phyloP scores from a whole-genome alignment of 1,140 invertebrate genomes.

The Drosophila bocqueti region DNA sequence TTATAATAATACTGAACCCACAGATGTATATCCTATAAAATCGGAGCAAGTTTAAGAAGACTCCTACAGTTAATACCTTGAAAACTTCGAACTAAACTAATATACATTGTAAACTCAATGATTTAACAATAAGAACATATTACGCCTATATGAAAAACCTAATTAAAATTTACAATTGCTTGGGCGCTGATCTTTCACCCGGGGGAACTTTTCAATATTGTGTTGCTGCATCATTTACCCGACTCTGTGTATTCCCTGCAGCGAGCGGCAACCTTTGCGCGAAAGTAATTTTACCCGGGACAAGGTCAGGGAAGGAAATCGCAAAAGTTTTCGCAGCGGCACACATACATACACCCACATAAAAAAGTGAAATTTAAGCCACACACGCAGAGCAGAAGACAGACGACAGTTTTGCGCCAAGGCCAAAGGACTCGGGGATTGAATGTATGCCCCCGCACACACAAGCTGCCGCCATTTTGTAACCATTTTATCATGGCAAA shows the following conservation, averaged over 20 bases:
- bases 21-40: background rate
- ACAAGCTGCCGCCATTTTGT: slow-evolving; percentile 75
- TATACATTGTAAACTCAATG: background rate
- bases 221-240: slow-evolving; percentile 21
- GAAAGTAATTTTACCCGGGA: slow-evolving; percentile 45
- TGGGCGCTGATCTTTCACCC: background rate
- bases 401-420: slow-evolving; percentile 72
- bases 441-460: slow-evolving; percentile 26
- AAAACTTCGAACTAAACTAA: background rate
- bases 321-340: slow-evolving; percentile 54
- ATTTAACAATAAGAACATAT: background rate
- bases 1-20: background rate
- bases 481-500: slow-evolving; percentile 74
- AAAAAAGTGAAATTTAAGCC: slow-evolving; percentile 73
- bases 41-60: background rate
- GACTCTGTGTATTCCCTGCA: slow-evolving; percentile 18
- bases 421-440: slow-evolving; percentile 46
- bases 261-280: slow-evolving; percentile 31
- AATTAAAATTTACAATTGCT: slow-evolving; percentile 2
- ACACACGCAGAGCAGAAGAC: slow-evolving; percentile 56
- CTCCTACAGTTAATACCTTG: background rate
- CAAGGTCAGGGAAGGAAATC: slow-evolving; percentile 45
- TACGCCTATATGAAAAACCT: background rate
- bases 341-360: slow-evolving; percentile 9
- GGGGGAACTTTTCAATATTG: slow-evolving; percentile 24